These are phyloP conservation scores for Ectropis grisescens DNA, from an alignment of 1,140 invertebrate genomes.

Conservation along the genomic window DNA sequence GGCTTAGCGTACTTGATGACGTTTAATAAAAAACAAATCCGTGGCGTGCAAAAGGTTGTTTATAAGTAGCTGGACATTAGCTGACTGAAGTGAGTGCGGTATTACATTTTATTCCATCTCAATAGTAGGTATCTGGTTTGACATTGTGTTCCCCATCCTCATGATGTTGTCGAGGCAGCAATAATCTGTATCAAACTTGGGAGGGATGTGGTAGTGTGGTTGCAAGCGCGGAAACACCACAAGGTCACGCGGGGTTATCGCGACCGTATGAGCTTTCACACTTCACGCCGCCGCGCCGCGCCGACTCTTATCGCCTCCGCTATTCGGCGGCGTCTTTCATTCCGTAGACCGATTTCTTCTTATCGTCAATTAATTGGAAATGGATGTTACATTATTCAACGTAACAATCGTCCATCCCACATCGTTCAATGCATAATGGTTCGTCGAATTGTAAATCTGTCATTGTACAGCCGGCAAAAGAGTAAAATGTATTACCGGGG, in stretches of 20 bases:
- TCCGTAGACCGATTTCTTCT: conserved; percentile 1
- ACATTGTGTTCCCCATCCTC: too few relatives aligned
- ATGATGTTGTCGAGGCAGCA: too few relatives aligned
- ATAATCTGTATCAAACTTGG: too few relatives aligned
- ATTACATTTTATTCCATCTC: too few relatives aligned
- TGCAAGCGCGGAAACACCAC: conserved; percentile 14
- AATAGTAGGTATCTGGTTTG: too few relatives aligned
- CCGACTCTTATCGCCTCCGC: conserved; percentile 11
- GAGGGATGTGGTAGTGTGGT: too few relatives aligned
- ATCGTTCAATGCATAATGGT: conserved; percentile 11
- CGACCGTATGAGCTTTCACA: conserved; percentile 20
- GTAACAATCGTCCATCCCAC: conserved; percentile 7
- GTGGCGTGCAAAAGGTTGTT: too few relatives aligned
- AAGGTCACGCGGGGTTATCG: conserved; percentile 26
- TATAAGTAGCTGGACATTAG: too few relatives aligned
- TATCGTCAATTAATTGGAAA: conserved; percentile 4
- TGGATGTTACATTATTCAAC: conserved; percentile 7
- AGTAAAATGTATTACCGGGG: conserved; percentile 21
- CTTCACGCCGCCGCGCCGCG: too few relatives aligned
- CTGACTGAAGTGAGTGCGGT: too few relatives aligned
- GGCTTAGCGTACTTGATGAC: too few relatives aligned
- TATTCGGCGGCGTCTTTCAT: conserved; percentile 11
- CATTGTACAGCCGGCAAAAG: conserved; percentile 16
- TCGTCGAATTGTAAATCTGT: conserved; percentile 19
- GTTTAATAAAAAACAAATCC: too few relatives aligned